A percentile compares a stretch with the other conserved stretches of the same genome.
phyloP scores from a whole-genome alignment of 2,113 vertebrate genomes.

The Epinephelus fuscoguttatus region DNA sequence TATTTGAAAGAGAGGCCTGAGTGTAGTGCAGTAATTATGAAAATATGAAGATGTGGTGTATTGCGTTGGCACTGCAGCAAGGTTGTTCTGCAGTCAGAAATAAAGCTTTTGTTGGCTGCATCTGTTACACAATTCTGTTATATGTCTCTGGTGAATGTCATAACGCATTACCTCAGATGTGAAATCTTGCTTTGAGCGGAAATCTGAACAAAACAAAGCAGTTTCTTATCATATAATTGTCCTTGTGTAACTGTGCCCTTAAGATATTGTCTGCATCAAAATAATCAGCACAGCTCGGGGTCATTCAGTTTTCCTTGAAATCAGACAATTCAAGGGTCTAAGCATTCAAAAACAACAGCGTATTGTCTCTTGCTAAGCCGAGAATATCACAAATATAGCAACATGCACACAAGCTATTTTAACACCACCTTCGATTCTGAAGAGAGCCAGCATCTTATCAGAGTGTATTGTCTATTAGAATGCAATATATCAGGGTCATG shows the following conservation, averaged over 20 bases:
- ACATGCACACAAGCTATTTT: not conserved
- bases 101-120: not conserved
- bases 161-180: not conserved
- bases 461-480: slow-evolving; percentile 1
- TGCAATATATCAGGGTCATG: not conserved
- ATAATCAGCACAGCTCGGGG: slow-evolving; percentile 17
- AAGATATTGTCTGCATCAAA: slow-evolving; percentile 33
- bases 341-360: not conserved
- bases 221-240: not conserved
- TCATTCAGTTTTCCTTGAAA: not conserved
- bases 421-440: slow-evolving; percentile 3
- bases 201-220: not conserved
- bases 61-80: not conserved
- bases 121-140: not conserved
- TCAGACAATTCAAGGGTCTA: slow-evolving; percentile 13
- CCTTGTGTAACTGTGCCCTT: not conserved
- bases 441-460: slow-evolving; percentile 16
- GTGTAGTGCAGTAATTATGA: no score
- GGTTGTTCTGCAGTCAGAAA: not conserved
- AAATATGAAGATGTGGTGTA: not conserved
- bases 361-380: slow-evolving; percentile 12
- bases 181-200: not conserved
- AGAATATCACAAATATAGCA: slow-evolving; percentile 32
- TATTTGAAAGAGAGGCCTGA: no score
- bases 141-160: slow-evolving; percentile 10